Conservation (phyloP, 92 coral and sea anemone species). For the Phenganax marumi region DNA sequence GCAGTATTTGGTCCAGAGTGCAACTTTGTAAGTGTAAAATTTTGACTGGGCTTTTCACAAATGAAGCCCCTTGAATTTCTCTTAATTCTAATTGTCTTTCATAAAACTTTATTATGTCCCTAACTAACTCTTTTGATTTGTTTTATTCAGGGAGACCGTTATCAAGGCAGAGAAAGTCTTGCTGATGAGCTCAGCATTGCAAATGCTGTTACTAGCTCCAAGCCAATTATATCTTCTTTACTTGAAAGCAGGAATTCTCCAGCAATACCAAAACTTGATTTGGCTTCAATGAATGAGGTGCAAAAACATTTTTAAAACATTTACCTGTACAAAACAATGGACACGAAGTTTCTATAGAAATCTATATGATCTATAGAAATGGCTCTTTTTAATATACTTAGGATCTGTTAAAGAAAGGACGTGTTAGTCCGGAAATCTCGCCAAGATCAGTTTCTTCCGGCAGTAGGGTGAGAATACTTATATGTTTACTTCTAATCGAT, state of each 20-base stretch:
- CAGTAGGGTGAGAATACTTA: constrained; percentile 19
- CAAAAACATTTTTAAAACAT: not conserved
- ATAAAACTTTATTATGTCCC: not conserved
- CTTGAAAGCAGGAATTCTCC: constrained; percentile 37
- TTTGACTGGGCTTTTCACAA: not conserved
- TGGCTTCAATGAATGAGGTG: constrained; percentile 41
- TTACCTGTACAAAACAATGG: too few species aligned
- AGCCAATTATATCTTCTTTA: constrained; percentile 69
- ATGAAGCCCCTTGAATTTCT: not conserved
- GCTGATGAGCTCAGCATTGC: constrained; percentile 68
- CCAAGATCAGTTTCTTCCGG: constrained; percentile 40
- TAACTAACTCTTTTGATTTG: not conserved
- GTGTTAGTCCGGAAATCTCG: constrained; percentile 34
- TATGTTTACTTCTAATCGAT: too few species aligned
- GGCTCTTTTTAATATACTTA: not conserved
- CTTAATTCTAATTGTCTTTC: not conserved
- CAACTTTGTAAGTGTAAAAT: constrained; percentile 77
- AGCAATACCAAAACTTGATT: constrained; percentile 41
- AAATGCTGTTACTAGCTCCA: constrained; percentile 57
- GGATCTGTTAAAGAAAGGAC: constrained; percentile 39
- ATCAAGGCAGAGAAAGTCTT: constrained; percentile 80
- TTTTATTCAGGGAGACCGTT: constrained; percentile 74
- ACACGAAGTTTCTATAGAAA: not conserved
- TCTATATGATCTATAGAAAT: not conserved
- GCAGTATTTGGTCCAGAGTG: constrained; percentile 99